Evolutionary conservation across 2,113 vertebrate genomes (phyloP).

Genomic region (Zosterops pallidus): DNA sequence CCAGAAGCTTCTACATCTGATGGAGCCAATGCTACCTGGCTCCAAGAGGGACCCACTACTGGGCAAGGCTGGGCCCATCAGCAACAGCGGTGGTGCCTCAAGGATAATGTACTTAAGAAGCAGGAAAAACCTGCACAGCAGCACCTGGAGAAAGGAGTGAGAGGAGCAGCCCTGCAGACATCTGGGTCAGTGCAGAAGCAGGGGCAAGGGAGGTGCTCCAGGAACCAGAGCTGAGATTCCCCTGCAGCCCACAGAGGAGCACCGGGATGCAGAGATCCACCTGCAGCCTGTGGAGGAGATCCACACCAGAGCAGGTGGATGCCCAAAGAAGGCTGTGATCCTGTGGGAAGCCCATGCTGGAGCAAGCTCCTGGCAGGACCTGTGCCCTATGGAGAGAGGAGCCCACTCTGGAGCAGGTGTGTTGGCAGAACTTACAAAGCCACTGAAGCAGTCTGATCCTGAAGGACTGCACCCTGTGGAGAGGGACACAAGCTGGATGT

Average conservation of each 20-base stretch:
- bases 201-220: not conserved
- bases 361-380: not conserved
- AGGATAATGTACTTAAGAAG: not conserved
- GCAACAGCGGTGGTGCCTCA: not conserved
- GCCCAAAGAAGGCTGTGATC: not conserved
- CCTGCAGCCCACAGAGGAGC: not conserved
- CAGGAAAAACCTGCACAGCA: not conserved
- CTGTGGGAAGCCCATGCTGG: not conserved
- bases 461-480: not conserved
- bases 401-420: not conserved
- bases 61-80: not conserved
- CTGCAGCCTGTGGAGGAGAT: rapidly evolving
- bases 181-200: not conserved
- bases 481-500: not conserved
- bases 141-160: not conserved
- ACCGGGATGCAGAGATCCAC: not conserved
- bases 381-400: not conserved
- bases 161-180: not conserved
- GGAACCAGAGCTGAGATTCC: not conserved
- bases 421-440: rapidly evolving
- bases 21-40: not conserved
- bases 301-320: not conserved
- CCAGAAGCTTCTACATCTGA: not conserved
- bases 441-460: not conserved
- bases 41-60: not conserved